Evolutionary conservation across 2,797 vertebrate genomes (phyloP).

Genomic region (Takifugu rubripes): DNA sequence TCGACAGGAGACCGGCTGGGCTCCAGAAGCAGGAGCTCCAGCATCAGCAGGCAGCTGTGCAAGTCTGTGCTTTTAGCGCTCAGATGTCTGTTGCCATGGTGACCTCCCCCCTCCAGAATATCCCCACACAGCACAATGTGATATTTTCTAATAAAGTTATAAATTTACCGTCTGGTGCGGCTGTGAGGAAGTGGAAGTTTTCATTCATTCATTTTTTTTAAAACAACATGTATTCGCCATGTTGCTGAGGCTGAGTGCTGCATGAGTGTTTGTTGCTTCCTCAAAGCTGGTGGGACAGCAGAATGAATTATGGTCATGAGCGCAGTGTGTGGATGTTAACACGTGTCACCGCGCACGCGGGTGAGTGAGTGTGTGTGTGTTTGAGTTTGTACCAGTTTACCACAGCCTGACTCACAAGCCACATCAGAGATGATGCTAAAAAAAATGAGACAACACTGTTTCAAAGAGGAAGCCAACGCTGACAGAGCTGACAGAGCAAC

Average conservation of each 20-base stretch:
- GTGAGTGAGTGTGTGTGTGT: conserved; percentile 21
- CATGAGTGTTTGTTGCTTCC: no score
- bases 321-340: no score
- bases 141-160: conserved; percentile 68
- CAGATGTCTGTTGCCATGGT: conserved; percentile 75
- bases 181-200: conserved; percentile 30
- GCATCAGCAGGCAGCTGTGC: conserved; percentile 59
- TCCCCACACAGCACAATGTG: conserved; percentile 53
- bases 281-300: no score
- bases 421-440: conserved; percentile 68
- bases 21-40: conserved; percentile 48
- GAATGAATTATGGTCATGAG: no score
- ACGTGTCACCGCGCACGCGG: conserved; percentile 18
- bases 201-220: background rate
- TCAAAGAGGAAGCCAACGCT: conserved; percentile 72
- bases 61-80: conserved; percentile 52
- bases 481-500: conserved; percentile 65
- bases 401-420: conserved; percentile 73
- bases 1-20: conserved; percentile 47
- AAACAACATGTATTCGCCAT: no score
- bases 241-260: no score
- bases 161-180: conserved; percentile 52
- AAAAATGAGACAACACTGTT: conserved; percentile 72
- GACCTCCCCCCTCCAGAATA: conserved; percentile 56
- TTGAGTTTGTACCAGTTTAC: conserved; percentile 62